A percentile compares a stretch with the other conserved stretches of the same genome.
These are phyloP conservation scores for Zaprionus taronus DNA, from an alignment of 1,140 invertebrate species.

Conservation along the genomic window DNA sequence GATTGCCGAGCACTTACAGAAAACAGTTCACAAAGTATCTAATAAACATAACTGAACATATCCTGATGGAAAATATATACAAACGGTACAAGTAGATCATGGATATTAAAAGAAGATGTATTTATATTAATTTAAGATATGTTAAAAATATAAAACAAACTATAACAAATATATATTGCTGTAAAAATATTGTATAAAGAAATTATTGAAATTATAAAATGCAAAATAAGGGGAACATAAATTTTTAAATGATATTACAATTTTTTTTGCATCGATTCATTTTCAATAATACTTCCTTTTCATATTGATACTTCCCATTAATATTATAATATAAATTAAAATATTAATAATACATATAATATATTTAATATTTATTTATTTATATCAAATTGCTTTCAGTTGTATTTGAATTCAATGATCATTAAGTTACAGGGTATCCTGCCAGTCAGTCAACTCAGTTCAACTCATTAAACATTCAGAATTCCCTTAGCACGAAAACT, in stretches of 20 bases:
- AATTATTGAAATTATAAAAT: too few species aligned
- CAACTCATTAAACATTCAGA: background rate
- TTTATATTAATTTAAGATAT: background rate
- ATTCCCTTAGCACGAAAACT: constrained; percentile 1
- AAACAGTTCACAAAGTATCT: background rate
- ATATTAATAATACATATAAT: too few species aligned
- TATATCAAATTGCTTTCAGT: too few species aligned
- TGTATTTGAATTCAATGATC: background rate
- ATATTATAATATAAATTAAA: too few species aligned
- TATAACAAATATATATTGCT: background rate
- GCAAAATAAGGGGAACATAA: too few species aligned
- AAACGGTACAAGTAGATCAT: background rate
- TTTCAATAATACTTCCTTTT: too few species aligned
- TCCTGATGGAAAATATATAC: background rate
- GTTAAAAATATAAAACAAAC: background rate
- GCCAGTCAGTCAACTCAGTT: background rate
- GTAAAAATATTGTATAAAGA: too few species aligned
- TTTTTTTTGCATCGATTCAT: too few species aligned
- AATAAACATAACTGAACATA: background rate
- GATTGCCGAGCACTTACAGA: background rate
- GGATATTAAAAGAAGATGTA: background rate
- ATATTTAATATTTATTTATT: too few species aligned
- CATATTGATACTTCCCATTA: too few species aligned
- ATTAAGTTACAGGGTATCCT: background rate
- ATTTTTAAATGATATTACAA: too few species aligned